Conservation (phyloP, 2,888 invertebrate genomes). For the Lasioglossum zephyrum region DNA sequence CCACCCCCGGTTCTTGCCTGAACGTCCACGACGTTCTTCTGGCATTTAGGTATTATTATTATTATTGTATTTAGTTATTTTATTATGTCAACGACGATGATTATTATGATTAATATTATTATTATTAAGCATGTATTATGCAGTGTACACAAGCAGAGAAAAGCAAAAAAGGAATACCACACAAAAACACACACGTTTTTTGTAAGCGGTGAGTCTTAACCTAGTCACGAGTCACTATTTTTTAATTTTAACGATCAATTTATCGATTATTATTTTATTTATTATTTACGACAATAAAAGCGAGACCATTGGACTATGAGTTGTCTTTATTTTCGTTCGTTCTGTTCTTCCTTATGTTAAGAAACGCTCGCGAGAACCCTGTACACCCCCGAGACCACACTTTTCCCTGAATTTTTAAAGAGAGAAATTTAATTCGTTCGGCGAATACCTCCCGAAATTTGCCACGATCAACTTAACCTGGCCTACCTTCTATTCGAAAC, state of each 20-base stretch:
- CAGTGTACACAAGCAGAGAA: constrained; percentile 47
- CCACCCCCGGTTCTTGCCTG: constrained; percentile 4
- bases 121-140: constrained; percentile 65
- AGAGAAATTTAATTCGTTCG: constrained; percentile 27
- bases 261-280: constrained; percentile 84
- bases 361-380: constrained; percentile 20
- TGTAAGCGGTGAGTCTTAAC: constrained; percentile 84
- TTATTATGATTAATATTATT: constrained; percentile 38
- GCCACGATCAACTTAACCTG: constrained; percentile 55
- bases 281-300: constrained; percentile 79
- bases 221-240: constrained; percentile 84
- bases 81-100: constrained; percentile 66
- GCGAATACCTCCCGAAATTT: constrained; percentile 24
- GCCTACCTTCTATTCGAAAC: constrained; percentile 66
- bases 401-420: neutral
- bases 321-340: constrained; percentile 53
- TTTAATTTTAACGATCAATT: constrained; percentile 81
- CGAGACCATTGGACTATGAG: constrained; percentile 68
- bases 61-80: constrained; percentile 71
- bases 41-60: constrained; percentile 69
- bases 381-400: neutral
- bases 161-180: constrained; percentile 28
- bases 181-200: constrained; percentile 73
- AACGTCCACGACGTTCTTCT: constrained; percentile 58
- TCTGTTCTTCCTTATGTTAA: neutral